phyloP scores from a whole-genome alignment of 2,888 invertebrate genomes.

The Synergus itoensis region DNA sequence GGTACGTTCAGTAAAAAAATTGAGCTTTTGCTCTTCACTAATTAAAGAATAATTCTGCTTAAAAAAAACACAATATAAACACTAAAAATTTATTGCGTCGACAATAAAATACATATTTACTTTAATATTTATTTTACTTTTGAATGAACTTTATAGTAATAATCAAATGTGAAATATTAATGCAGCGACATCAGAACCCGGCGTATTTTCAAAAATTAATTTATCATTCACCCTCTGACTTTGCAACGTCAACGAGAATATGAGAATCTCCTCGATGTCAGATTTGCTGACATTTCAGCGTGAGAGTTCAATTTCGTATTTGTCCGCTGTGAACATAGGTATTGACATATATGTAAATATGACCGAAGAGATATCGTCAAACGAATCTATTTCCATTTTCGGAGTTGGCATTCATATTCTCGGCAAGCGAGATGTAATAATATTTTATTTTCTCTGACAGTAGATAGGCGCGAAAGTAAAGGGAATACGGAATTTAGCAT shows the following conservation, averaged over 20 bases:
- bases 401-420: neutral
- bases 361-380: conserved; percentile 10
- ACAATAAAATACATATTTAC: no score
- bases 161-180: no score
- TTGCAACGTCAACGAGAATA: neutral
- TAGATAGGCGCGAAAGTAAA: neutral
- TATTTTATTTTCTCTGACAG: conserved; percentile 24
- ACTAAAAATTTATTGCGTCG: no score
- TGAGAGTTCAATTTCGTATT: conserved; percentile 17
- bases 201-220: neutral
- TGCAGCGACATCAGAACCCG: no score
- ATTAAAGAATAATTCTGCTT: no score
- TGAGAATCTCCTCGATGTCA: neutral
- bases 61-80: no score
- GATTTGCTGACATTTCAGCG: conserved; percentile 25
- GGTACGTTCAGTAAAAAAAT: no score
- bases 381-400: conserved; percentile 33
- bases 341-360: conserved; percentile 19
- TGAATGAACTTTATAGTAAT: no score
- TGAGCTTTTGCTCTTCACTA: no score
- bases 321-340: neutral
- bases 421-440: conserved; percentile 7
- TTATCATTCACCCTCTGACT: neutral
- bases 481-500: conserved; percentile 36
- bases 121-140: no score